These are phyloP conservation scores for Tympanuchus pallidicinctus DNA, from an alignment of 2,113 vertebrate species.

Conservation along the genomic window DNA sequence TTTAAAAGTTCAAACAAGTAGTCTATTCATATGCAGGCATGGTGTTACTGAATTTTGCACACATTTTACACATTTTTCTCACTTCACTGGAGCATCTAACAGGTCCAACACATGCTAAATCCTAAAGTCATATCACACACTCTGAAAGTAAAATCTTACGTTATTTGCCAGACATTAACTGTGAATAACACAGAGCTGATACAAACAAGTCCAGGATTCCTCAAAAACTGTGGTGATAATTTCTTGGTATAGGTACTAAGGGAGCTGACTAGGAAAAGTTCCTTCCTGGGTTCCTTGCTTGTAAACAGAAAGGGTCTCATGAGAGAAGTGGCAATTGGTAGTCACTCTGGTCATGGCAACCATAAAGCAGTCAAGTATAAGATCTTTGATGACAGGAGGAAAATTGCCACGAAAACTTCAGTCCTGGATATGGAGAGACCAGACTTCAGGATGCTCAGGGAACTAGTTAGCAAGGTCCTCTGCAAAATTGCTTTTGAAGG, in stretches of 20 bases:
- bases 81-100: neutral
- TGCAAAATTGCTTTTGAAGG: neutral
- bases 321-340: neutral
- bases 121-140: neutral
- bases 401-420: neutral
- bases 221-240: neutral
- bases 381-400: neutral
- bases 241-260: neutral
- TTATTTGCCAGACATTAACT: neutral
- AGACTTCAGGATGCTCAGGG: neutral
- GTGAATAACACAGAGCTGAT: neutral
- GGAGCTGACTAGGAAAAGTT: neutral
- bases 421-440: neutral
- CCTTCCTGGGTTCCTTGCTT: neutral
- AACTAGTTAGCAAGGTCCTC: neutral
- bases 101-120: neutral
- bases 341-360: neutral
- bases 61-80: neutral
- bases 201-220: neutral
- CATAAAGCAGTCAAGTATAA: neutral
- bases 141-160: neutral
- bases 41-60: neutral
- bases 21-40: neutral
- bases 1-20: constrained; percentile 6
- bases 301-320: neutral